Conservation (phyloP, 1,140 invertebrate genomes). For the Zeugodacus cucurbitae region DNA sequence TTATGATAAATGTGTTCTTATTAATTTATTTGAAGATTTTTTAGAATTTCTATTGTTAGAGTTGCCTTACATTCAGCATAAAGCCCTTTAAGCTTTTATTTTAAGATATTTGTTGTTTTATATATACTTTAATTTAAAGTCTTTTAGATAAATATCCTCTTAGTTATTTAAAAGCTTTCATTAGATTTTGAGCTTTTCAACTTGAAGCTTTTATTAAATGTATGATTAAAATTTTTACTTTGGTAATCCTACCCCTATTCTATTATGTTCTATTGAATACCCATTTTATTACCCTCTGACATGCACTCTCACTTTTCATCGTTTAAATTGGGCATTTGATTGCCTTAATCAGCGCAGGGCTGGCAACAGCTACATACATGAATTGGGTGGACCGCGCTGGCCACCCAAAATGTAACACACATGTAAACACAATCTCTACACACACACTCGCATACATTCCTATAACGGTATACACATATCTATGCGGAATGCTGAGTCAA, state of each 20-base stretch:
- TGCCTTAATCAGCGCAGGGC: background rate
- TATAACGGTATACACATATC: background rate
- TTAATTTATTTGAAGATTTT: no score
- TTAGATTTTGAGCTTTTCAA: no score
- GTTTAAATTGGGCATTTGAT: background rate
- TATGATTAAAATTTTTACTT: background rate
- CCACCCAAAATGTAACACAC: background rate
- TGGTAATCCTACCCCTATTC: background rate
- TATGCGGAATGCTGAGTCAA: background rate
- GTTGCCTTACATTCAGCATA: no score
- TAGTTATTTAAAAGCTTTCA: no score
- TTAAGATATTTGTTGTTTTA: no score
- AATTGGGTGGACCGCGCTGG: background rate
- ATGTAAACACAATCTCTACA: background rate
- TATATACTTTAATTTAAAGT: no score
- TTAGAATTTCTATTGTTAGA: no score
- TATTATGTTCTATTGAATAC: background rate
- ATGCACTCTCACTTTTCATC: background rate
- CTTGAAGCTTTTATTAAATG: no score
- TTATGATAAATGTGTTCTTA: no score
- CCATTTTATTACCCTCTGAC: background rate
- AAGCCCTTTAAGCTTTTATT: no score
- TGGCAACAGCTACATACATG: background rate
- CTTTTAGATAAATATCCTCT: no score
- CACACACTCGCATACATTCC: background rate